Evolutionary conservation across 2,888 invertebrate genomes (phyloP).

Genomic region (Rhingia rostrata): DNA sequence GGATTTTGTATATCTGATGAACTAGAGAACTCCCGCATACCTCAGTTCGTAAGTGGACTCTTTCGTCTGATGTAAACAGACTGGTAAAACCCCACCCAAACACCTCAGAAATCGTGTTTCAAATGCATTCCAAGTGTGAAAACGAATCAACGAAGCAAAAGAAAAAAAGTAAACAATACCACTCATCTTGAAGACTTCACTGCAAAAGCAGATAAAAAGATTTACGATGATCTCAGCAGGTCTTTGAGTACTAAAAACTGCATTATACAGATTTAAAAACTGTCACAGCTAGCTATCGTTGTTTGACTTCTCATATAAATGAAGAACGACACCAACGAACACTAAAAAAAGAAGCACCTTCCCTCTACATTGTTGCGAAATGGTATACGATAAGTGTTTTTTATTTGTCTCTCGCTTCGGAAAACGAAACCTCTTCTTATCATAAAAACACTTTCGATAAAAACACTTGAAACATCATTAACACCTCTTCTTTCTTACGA

Average conservation of each 20-base stretch:
- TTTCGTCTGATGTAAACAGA: neutral
- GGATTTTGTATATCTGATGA: too few relatives aligned
- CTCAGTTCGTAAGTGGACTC: neutral
- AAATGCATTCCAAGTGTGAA: neutral
- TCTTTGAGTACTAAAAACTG: slow-evolving; percentile 33
- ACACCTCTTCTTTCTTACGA: slow-evolving; percentile 56
- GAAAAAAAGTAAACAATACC: slow-evolving; percentile 12
- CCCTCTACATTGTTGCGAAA: slow-evolving; percentile 52
- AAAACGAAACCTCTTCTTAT: slow-evolving; percentile 55
- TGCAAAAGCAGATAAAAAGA: slow-evolving; percentile 44
- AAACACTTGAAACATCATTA: slow-evolving; percentile 68
- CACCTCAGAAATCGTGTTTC: neutral
- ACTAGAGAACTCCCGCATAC: neutral
- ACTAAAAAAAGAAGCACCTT: neutral
- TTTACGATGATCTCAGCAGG: slow-evolving; percentile 59
- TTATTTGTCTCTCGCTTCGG: neutral
- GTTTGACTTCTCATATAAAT: slow-evolving; percentile 18
- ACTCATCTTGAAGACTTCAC: slow-evolving; percentile 22
- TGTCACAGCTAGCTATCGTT: slow-evolving; percentile 35
- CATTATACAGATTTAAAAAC: slow-evolving; percentile 26
- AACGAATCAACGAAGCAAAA: neutral
- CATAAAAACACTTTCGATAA: slow-evolving; percentile 66
- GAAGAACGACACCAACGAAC: slow-evolving; percentile 14
- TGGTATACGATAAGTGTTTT: slow-evolving; percentile 19
- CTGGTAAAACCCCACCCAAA: neutral